Evolutionary conservation across 2,888 invertebrate species (phyloP), one percentile per base, ranked within the genome.

Genomic region (Sclerodermus sp.): DNA sequence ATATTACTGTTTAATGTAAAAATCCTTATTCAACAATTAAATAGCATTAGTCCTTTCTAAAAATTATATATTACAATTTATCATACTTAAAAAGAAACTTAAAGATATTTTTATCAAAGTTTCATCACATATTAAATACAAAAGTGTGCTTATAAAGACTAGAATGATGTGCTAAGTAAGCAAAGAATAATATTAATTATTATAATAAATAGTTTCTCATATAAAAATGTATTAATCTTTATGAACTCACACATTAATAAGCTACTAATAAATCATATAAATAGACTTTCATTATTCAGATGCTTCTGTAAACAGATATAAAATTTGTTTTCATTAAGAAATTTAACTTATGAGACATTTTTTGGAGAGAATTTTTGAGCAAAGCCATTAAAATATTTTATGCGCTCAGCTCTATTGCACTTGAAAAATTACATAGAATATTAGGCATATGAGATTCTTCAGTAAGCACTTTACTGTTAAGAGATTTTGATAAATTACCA

Each of bases 151-250:
- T 51, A 53, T 58, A 53, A 57, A 60, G 68, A 67, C 67, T 67
- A 68, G 68, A 66, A 50, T 45, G 48, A 46, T 54, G 54, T 55
- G 53, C 51, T 54, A 58, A 59, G 44, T 56, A 55, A 58, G 53
- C 49, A 47, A 55, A 45, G 49, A 52, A 42, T 50, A 61, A 41
- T 46, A 52, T 36, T 18, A 56, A 53, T 38, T 42, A 29, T 47
- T 15, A 34, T 48, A 45, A 48, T 55, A 51, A 15, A 23, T 23
- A 23, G 23, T 23, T 23, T 23, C 23, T 5, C 8, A 5, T 8
- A 5, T 5, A 5, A 23, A 23, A 23, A 23, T 23, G 23, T 8
- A 8, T 23, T 23, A 8, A 23, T 23, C 23, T 23, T 8, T 23
- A 23, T 23, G 23, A 23, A 8, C 8, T 23, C 23, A 23, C n/a